Evolutionary conservation across 2,797 vertebrate genomes (phyloP).

Genomic region (Anguilla megastoma): DNA sequence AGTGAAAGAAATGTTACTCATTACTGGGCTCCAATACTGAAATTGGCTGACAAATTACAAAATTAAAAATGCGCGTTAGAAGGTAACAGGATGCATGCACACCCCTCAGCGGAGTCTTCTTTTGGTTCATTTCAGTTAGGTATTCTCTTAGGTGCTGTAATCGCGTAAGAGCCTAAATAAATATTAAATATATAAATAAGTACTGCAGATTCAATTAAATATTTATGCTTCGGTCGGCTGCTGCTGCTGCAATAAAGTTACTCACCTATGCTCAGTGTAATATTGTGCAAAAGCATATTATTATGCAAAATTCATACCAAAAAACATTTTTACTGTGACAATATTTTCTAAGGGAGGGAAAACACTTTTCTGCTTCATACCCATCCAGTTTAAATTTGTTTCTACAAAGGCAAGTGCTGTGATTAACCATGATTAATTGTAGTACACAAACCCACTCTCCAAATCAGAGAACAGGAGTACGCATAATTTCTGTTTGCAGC

Average conservation of each 20-base stretch:
- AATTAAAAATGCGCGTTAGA: not conserved
- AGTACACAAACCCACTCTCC: not conserved
- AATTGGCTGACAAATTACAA: not conserved
- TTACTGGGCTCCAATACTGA: not conserved
- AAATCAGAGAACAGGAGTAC: not conserved
- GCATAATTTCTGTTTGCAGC: not conserved
- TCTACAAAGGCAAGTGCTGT: not conserved
- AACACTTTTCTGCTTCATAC: not conserved
- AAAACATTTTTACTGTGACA: not conserved
- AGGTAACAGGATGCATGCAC: not conserved
- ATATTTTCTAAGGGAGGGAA: not conserved
- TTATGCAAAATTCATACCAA: not conserved
- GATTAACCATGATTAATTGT: conserved; percentile 9
- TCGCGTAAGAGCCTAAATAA: not conserved
- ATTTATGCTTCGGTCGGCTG: not conserved
- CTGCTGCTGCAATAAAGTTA: not conserved
- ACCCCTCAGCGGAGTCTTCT: not conserved
- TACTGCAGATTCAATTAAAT: not conserved
- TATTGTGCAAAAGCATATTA: not conserved
- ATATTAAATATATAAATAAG: conserved; percentile 6
- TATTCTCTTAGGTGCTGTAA: not conserved
- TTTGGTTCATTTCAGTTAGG: not conserved
- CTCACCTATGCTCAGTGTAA: not conserved
- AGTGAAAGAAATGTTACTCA: not conserved
- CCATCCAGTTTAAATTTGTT: not conserved